Evolutionary conservation across 2,797 vertebrate species (phyloP).

Genomic region (Sebastes minor): DNA sequence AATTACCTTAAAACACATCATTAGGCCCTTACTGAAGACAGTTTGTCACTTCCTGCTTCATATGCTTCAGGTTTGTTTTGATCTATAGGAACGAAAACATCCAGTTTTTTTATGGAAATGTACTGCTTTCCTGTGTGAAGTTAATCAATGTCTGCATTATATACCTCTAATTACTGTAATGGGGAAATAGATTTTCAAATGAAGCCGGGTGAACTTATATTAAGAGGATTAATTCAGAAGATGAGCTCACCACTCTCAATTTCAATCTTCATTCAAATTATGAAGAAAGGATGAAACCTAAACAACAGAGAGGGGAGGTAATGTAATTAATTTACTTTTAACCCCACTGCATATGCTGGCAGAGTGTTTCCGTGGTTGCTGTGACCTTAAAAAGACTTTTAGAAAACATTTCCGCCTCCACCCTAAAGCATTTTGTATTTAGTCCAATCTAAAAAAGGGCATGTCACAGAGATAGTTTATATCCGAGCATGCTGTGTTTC

Average conservation of each 20-base stretch:
- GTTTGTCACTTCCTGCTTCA: background rate
- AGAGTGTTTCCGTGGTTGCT: background rate
- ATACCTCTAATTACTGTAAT: constrained; percentile 15
- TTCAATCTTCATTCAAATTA: background rate
- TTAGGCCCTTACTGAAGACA: constrained; percentile 6
- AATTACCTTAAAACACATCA: constrained; percentile 58
- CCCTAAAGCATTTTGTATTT: constrained; percentile 32
- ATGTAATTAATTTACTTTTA: constrained; percentile 15
- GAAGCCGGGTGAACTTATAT: background rate
- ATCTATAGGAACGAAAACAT: background rate
- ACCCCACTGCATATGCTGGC: background rate
- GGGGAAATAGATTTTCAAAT: background rate
- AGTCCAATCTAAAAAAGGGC: constrained; percentile 37
- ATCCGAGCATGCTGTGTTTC: constrained; percentile 27
- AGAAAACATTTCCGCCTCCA: background rate
- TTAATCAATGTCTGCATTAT: background rate
- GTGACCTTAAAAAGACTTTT: background rate
- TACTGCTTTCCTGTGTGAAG: background rate
- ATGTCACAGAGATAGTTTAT: constrained; percentile 50
- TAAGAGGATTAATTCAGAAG: background rate
- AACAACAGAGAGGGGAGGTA: background rate
- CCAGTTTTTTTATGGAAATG: background rate
- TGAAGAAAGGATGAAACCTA: background rate
- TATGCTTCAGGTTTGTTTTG: background rate
- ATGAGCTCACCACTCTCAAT: background rate